Percentiles rank a stretch among this genome's conserved stretches.
phyloP scores from a whole-genome alignment of 2,888 invertebrate genomes.

The Eristalis pertinax region DNA sequence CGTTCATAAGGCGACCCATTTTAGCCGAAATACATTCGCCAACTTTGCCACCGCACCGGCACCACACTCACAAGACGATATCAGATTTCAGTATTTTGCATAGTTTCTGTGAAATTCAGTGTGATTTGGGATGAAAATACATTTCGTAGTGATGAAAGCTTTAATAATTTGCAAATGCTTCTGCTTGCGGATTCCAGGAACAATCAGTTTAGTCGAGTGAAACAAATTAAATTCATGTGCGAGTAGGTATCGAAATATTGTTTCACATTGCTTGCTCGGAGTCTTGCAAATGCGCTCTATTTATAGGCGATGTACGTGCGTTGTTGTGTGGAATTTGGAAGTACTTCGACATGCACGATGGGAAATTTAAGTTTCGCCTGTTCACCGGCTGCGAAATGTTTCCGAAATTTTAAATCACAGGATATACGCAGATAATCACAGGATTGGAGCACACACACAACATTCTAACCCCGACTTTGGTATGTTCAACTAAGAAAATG shows the following conservation, averaged over 20 bases:
- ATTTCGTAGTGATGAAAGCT: conserved; percentile 5
- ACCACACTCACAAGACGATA: not conserved
- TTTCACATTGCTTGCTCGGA: not conserved
- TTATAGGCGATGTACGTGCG: not conserved
- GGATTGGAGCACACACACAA: not conserved
- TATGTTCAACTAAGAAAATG: not conserved
- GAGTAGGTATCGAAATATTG: not conserved
- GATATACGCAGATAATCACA: no score
- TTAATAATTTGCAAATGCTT: conserved; percentile 32
- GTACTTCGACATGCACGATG: not conserved
- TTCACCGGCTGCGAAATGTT: no score
- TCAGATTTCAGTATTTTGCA: conserved; percentile 11
- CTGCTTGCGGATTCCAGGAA: not conserved
- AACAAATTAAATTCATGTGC: not conserved
- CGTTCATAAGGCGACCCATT: conserved; percentile 11
- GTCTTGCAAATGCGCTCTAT: not conserved
- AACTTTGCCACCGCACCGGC: not conserved
- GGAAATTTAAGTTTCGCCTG: no score
- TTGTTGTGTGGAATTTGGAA: not conserved
- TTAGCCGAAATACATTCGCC: not conserved
- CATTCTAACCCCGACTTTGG: not conserved
- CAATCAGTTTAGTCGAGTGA: not conserved
- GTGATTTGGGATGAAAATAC: conserved; percentile 17
- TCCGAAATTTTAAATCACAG: no score
- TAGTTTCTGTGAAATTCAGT: conserved; percentile 29